Evolutionary conservation across 1,140 invertebrate genomes (phyloP).

Genomic region (Drosophila kanapiae): DNA sequence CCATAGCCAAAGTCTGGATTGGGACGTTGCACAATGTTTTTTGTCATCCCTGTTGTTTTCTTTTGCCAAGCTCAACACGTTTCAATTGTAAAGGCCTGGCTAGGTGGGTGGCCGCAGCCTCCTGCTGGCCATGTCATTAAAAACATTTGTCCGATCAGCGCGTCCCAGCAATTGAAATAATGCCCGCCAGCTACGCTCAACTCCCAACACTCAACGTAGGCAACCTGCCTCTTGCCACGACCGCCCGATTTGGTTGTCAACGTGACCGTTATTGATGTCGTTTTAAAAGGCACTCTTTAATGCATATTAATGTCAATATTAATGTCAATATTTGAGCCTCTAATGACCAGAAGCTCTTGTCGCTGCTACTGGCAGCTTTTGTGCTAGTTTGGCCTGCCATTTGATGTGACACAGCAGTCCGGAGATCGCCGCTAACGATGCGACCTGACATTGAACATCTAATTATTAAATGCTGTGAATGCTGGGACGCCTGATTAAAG

Average conservation of each 20-base stretch:
- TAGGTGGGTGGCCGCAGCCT: constrained; percentile 19
- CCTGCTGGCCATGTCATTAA: constrained; percentile 38
- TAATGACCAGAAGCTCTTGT: constrained; percentile 64
- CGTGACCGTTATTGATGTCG: constrained; percentile 71
- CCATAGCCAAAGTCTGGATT: constrained; percentile 9
- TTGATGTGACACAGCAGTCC: constrained; percentile 56
- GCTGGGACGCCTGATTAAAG: constrained; percentile 70
- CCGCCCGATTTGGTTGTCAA: constrained; percentile 49
- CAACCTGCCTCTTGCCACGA: too few species aligned
- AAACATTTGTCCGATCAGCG: constrained; percentile 52
- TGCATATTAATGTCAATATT: constrained; percentile 84
- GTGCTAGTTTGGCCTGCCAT: constrained; percentile 61
- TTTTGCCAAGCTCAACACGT: constrained; percentile 68
- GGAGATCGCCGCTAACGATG: constrained; percentile 53
- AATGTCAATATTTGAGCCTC: constrained; percentile 79
- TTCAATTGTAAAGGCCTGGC: constrained; percentile 65
- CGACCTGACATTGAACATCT: constrained; percentile 66
- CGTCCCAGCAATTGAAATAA: constrained; percentile 59
- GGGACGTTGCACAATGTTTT: constrained; percentile 35
- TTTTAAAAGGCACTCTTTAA: constrained; percentile 76
- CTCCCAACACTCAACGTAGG: background rate
- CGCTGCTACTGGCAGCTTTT: constrained; percentile 59
- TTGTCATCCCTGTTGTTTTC: constrained; percentile 30
- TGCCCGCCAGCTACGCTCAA: background rate
- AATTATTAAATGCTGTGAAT: constrained; percentile 61